phyloP scores from a whole-genome alignment of 2,113 vertebrate species.

The Caranx melampygus region DNA sequence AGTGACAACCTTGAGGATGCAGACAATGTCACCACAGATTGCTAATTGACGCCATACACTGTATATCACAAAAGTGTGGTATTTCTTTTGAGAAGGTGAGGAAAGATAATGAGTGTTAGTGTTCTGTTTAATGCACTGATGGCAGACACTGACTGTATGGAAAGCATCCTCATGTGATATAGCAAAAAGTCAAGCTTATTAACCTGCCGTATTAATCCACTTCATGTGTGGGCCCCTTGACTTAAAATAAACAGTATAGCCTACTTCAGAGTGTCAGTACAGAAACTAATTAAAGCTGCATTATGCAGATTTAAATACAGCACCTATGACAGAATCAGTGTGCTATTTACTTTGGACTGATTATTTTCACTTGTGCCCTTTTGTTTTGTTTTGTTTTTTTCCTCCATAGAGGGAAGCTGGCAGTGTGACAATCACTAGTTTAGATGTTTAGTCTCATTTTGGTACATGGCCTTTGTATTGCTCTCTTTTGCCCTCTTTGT shows the following conservation, averaged over 20 bases:
- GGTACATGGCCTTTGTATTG: background rate
- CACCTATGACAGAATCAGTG: too few species aligned
- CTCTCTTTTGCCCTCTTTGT: background rate
- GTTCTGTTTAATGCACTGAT: background rate
- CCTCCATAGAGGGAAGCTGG: background rate
- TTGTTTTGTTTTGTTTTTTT: background rate
- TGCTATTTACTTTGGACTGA: background rate
- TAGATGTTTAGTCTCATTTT: background rate
- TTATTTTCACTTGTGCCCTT: background rate
- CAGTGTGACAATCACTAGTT: background rate
- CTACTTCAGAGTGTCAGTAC: background rate
- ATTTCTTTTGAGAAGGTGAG: background rate
- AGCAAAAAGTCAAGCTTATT: conserved; percentile 20
- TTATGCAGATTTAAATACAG: background rate
- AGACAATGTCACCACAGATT: background rate
- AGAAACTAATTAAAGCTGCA: conserved; percentile 1
- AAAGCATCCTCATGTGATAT: conserved; percentile 11
- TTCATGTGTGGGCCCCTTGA: background rate
- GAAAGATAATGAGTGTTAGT: background rate
- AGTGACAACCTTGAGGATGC: background rate
- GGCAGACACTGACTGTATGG: background rate
- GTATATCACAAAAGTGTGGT: background rate
- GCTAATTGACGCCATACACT: too few species aligned
- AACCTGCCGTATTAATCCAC: background rate
- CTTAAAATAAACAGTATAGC: too few species aligned